Conservation (phyloP, 1,140 invertebrate species). For the Atta texana region DNA sequence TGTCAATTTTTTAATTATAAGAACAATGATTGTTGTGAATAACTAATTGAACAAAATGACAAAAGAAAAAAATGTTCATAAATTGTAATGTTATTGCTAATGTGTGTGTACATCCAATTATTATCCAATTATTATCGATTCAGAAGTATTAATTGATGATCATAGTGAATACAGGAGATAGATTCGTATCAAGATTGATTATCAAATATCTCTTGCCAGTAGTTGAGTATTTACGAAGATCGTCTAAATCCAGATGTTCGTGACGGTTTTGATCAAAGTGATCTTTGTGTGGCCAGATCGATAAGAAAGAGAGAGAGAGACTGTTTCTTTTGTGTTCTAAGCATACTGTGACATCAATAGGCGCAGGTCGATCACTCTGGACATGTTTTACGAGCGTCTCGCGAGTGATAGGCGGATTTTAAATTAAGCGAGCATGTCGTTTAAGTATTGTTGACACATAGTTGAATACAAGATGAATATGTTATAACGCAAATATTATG, state of each 20-base stretch:
- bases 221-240: slow-evolving; percentile 42
- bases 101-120: neutral
- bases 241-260: slow-evolving; percentile 72
- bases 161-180: neutral
- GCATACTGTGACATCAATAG: slow-evolving; percentile 45
- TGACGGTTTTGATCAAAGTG: slow-evolving; percentile 70
- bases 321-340: slow-evolving; percentile 40
- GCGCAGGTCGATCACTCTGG: slow-evolving; percentile 56
- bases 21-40: neutral
- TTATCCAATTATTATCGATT: neutral
- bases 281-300: slow-evolving; percentile 69
- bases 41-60: neutral
- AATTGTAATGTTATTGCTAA: slow-evolving; percentile 8
- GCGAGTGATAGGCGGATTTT: slow-evolving; percentile 55
- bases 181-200: slow-evolving; percentile 32
- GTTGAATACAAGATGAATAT: slow-evolving; percentile 21
- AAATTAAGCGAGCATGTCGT: slow-evolving; percentile 38
- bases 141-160: neutral
- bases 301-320: slow-evolving; percentile 42
- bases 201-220: neutral
- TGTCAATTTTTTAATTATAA: neutral
- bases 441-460: slow-evolving; percentile 51
- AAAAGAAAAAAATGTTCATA: neutral
- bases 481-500: no score
- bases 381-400: slow-evolving; percentile 55